Evolutionary conservation across 2,888 invertebrate species (phyloP), one percentile per base, ranked within the genome.

Genomic region (Papilio protenor): DNA sequence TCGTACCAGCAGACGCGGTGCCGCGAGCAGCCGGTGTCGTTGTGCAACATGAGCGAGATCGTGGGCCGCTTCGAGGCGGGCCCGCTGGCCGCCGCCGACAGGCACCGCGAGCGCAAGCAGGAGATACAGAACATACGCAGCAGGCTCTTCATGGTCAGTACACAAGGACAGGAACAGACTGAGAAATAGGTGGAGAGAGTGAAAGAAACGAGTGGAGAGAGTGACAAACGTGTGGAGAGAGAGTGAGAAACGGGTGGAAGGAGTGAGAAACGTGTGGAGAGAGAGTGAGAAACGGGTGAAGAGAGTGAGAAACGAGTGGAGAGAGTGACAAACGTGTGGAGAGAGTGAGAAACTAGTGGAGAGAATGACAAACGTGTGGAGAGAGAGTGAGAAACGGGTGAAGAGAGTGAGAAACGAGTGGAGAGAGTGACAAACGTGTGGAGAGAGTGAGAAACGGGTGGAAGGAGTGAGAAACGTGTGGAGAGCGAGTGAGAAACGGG

Each of bases 111-210:
- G 87, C 95, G 98, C 71, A 98, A 98, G 87, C 98, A 98, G 87
- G 98, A 98, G 92, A 97, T 98, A 82, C 97, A 98, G 90, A 97
- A 96, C 83, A 97, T 98, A 84, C 96, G 98, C 77, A 98, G 97
- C 85, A 95, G 97, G 72, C 94, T 98, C 33, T 98, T 98, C 87
- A 96, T 97, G 97, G 97, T 97, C 52, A 84, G 88, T 89, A n/a
- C 21, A 27, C 27, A 33, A 18, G 21, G 40, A 18, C 4, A 21
- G 55, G 1, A 61, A 16, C 0, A 6, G 2, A 27, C 1, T 3
- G 23, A 59, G 59, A 59, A 18, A 52, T 4, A 52, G 16, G 18
- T 52, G 14, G 52, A 5, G n/a, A n/a, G n/a, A 55, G 49, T 49
- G 49, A 49, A 2, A 2, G 8, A 55, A 4, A 8, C 2, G 21